A percentile compares a stretch with the other conserved stretches of the same genome.
Evolutionary conservation across 2,113 vertebrate genomes (phyloP).

Genomic region (Neolamprologus modestus): DNA sequence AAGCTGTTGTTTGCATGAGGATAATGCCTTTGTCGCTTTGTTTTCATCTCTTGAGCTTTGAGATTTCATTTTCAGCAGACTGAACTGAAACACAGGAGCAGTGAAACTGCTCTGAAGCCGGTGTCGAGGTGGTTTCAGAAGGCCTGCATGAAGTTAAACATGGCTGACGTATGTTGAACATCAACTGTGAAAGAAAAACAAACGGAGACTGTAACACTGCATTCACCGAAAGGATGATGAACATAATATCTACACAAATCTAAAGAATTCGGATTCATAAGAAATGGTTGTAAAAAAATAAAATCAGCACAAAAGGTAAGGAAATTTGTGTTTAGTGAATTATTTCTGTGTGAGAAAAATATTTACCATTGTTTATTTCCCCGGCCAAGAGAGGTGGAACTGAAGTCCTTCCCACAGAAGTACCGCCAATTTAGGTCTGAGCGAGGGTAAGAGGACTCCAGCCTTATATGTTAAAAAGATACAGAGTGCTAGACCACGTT

Average conservation of each 20-base stretch:
- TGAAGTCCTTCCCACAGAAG: not conserved
- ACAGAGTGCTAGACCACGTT: not conserved
- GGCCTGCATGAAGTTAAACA: not conserved
- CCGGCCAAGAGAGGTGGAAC: not conserved
- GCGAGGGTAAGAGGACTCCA: accelerated
- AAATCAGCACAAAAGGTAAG: not conserved
- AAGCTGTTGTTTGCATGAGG: not conserved
- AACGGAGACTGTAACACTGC: not conserved
- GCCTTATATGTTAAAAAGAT: not conserved
- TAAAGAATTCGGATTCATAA: accelerated
- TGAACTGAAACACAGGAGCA: not conserved
- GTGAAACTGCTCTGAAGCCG: not conserved
- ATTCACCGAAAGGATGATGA: not conserved
- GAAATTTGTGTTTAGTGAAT: not conserved
- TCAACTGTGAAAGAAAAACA: not conserved
- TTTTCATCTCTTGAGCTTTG: not conserved
- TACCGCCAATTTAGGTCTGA: not conserved
- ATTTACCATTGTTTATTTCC: not conserved
- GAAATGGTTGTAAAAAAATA: not conserved
- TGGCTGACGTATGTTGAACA: not conserved
- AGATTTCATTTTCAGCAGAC: not conserved
- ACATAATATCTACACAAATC: not conserved
- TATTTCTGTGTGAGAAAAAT: not conserved
- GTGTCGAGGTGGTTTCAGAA: not conserved
- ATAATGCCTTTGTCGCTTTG: not conserved